A percentile compares a stretch with the other conserved stretches of the same genome.
Evolutionary conservation across 2,888 invertebrate species (phyloP).

Genomic region (Limnephilus auricula): DNA sequence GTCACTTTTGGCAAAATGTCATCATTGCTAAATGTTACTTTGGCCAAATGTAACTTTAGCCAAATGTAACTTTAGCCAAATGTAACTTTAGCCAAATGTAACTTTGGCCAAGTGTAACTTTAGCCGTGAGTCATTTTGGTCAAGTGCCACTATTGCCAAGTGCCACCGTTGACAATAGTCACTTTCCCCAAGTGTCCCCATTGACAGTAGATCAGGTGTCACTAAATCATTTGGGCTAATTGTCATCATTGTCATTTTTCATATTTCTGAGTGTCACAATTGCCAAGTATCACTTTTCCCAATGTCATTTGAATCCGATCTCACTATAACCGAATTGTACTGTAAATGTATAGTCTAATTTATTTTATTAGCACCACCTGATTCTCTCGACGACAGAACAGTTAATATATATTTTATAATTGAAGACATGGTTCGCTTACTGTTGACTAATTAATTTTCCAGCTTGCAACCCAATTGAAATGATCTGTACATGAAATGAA

Average conservation of each 20-base stretch:
- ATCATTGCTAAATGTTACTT: not conserved
- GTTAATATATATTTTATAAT: not conserved
- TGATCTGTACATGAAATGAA: conserved; percentile 1
- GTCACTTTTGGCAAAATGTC: no score
- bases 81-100: not conserved
- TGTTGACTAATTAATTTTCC: conserved; percentile 8
- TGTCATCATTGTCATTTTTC: no score
- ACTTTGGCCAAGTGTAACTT: no score
- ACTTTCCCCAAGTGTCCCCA: no score
- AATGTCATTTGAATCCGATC: not conserved
- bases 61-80: not conserved
- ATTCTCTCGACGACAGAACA: not conserved
- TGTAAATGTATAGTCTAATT: not conserved
- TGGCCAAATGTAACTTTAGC: not conserved
- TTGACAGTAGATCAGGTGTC: no score
- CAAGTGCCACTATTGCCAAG: no score
- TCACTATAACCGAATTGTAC: not conserved
- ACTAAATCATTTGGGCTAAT: no score
- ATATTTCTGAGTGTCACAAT: no score
- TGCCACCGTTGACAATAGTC: no score
- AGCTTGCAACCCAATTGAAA: not conserved
- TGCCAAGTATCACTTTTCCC: no score
- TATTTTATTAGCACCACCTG: not conserved
- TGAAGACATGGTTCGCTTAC: not conserved
- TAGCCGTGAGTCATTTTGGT: no score